Conservation (phyloP, 1,140 invertebrate species). For the Cyphomyrmex costatus region DNA sequence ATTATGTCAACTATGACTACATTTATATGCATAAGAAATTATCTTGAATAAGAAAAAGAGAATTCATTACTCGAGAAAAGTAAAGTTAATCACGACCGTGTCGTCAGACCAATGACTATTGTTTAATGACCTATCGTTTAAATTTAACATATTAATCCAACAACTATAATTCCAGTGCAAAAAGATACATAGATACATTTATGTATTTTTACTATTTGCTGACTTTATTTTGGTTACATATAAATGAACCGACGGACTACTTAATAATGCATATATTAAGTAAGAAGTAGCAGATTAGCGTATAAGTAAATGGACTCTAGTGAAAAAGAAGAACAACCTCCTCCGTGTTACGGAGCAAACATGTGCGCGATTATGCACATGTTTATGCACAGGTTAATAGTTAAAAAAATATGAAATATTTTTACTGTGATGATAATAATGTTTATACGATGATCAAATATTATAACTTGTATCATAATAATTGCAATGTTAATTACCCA, state of each 20-base stretch:
- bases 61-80: constrained; percentile 67
- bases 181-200: constrained; percentile 76
- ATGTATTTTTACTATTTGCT: constrained; percentile 81
- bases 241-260: constrained; percentile 81
- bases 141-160: constrained; percentile 73
- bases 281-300: constrained; percentile 67
- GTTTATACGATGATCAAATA: constrained; percentile 86
- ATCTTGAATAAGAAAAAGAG: constrained; percentile 62
- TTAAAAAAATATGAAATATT: constrained; percentile 85
- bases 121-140: constrained; percentile 81
- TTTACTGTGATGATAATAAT: constrained; percentile 88
- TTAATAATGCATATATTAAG: constrained; percentile 76
- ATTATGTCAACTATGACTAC: constrained; percentile 61
- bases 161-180: constrained; percentile 77
- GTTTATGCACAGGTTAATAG: constrained; percentile 79
- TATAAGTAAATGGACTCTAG: constrained; percentile 77
- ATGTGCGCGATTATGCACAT: constrained; percentile 65
- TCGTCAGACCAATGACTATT: constrained; percentile 85
- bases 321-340: constrained; percentile 70
- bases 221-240: constrained; percentile 81
- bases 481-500: constrained; percentile 78
- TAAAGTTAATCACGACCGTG: constrained; percentile 78
- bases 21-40: constrained; percentile 62
- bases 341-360: constrained; percentile 62
- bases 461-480: constrained; percentile 82